Conservation (phyloP, 2,113 vertebrate species). For the Serilophus lunatus region DNA sequence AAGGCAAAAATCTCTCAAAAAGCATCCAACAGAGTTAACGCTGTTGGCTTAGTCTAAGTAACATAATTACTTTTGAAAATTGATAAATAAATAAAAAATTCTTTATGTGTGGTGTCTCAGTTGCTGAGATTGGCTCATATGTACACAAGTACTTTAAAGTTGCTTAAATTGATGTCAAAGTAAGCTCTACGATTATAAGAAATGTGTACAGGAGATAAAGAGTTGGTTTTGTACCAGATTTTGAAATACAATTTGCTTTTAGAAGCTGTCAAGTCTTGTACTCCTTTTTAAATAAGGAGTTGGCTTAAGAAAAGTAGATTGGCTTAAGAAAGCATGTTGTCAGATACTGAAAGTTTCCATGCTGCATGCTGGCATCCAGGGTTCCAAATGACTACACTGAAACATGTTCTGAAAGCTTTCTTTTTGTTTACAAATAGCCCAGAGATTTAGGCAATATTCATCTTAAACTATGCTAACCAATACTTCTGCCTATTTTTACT, state of each 20-base stretch:
- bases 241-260: neutral
- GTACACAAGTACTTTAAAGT: neutral
- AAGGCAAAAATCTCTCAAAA: neutral
- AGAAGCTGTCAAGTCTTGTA: neutral
- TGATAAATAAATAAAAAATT: neutral
- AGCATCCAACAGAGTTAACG: neutral
- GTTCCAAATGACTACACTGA: neutral
- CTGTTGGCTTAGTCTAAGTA: neutral
- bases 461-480: neutral
- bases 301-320: neutral
- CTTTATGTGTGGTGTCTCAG: neutral
- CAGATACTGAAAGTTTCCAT: neutral
- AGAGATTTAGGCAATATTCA: neutral
- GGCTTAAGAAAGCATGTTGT: neutral
- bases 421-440: neutral
- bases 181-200: neutral
- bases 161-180: neutral
- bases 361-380: fast-evolving
- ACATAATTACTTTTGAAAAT: neutral
- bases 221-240: neutral
- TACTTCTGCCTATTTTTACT: neutral
- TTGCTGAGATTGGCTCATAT: neutral
- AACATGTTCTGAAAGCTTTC: neutral
- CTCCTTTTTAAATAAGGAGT: neutral
- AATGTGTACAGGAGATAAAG: neutral